A percentile compares a stretch with the other conserved stretches of the same genome.
phyloP scores from a whole-genome alignment of 2,888 invertebrate genomes.

The Drosophila neutralis region DNA sequence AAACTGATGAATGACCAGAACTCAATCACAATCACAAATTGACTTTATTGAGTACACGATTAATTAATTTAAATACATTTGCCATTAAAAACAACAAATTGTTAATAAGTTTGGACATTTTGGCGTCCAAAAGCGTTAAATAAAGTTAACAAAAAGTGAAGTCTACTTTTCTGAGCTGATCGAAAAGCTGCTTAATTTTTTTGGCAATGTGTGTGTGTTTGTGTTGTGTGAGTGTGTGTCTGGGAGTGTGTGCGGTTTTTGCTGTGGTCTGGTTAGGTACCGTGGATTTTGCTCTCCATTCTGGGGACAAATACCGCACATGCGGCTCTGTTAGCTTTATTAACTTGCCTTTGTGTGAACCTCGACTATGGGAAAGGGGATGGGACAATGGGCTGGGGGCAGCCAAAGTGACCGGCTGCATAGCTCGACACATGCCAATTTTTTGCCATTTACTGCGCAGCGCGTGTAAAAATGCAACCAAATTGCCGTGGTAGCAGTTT shows the following conservation, averaged over 20 bases:
- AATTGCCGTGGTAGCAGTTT: constrained; percentile 67
- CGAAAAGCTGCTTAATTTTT: constrained; percentile 24
- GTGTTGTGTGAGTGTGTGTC: background rate
- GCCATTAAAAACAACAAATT: constrained; percentile 18
- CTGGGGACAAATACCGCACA: constrained; percentile 61
- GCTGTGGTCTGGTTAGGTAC: constrained; percentile 27
- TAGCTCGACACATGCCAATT: constrained; percentile 53
- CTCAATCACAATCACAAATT: constrained; percentile 45
- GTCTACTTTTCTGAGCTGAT: constrained; percentile 31
- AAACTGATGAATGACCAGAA: constrained; percentile 43
- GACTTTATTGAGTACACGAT: constrained; percentile 54
- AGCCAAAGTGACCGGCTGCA: constrained; percentile 20
- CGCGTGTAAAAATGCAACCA: constrained; percentile 65
- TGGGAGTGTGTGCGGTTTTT: constrained; percentile 10
- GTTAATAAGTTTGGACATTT: constrained; percentile 12
- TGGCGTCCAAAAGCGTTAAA: background rate
- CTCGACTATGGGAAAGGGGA: constrained; percentile 6
- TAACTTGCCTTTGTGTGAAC: constrained; percentile 63
- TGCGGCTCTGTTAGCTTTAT: constrained; percentile 66
- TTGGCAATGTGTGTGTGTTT: background rate
- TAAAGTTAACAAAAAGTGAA: constrained; percentile 19
- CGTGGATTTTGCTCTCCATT: constrained; percentile 30
- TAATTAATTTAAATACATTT: constrained; percentile 41
- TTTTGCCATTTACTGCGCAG: constrained; percentile 39
- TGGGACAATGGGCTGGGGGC: background rate